Evolutionary conservation across 2,113 vertebrate species (phyloP), one percentile per base, ranked within the genome.

Genomic region (Dolichotis patagonum): DNA sequence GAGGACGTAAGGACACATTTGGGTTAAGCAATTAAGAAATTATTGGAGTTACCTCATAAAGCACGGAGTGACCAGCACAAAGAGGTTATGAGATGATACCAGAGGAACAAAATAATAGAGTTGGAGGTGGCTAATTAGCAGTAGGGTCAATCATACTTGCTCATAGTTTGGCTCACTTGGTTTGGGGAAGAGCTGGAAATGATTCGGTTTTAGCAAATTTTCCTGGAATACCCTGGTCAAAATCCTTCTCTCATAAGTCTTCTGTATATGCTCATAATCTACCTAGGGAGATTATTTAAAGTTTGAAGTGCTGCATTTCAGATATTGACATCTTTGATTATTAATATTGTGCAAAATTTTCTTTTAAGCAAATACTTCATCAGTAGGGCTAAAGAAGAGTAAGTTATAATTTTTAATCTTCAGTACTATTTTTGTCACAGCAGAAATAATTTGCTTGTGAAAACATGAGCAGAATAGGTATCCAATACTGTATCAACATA

Each of bases 91-190:
- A 28, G 54, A 8, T 71, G 38, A 71, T 8, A 58, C 3, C 35
- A 3, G n/a, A 69, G 7, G 32, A 49, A 24, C 8, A 49, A 49
- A 49, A 77, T 16, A 86, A 9, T 20, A 22, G 41, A 69, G 9
- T 84, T 41, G n/a, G 41, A 24, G 14, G 14, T n/a, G 65, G 3
- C 11, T 35, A 75, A 60, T 2, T 65, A 75, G 2, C 26, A 65
- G 16, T 9, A 49, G 26, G 46, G 22, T 17, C 1, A 35, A 9
- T 19, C 60, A 12, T 19, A 11, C 38, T 24, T 41, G 71, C 13
- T 81, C 24, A 73, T 0, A 7, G 10, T 5, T 22, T 26, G 22
- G 1, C 3, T 16, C 32, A 41, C 0, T 4, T 20, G 22, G 19
- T 11, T 19, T 41, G 20, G 0, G n/a, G 35, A 2, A 41, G 17